Evolutionary conservation across 2,797 vertebrate species (phyloP).

Genomic region (Lacerta bilineata): DNA sequence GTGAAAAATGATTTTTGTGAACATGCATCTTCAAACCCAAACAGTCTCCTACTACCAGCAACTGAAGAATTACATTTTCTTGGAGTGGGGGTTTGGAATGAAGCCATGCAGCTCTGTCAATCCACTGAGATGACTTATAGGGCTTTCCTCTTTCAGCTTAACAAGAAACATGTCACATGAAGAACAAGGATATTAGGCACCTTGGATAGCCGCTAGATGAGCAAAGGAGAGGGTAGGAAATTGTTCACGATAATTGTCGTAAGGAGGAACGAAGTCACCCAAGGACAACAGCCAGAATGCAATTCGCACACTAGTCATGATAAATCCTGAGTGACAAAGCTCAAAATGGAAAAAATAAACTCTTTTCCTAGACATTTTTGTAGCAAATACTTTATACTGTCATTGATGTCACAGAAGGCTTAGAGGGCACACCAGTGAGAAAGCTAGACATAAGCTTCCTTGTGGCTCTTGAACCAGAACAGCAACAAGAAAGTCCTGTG

Average conservation of each 20-base stretch:
- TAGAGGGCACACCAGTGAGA: background rate
- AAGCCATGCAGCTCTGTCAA: background rate
- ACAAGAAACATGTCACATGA: background rate
- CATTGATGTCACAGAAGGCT: background rate
- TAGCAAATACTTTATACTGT: background rate
- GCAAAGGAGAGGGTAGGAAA: background rate
- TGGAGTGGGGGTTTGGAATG: constrained; percentile 12
- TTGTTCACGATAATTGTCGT: background rate
- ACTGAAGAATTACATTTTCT: constrained; percentile 48
- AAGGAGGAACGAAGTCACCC: background rate
- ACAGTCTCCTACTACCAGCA: constrained; percentile 21
- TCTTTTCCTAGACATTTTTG: background rate
- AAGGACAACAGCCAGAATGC: background rate
- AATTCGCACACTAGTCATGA: background rate
- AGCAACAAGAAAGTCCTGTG: background rate
- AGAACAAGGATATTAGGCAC: background rate
- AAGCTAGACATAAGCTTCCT: background rate
- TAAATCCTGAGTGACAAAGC: background rate
- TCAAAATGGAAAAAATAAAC: constrained; percentile 15
- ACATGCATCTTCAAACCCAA: constrained; percentile 51
- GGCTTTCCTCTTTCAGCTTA: background rate
- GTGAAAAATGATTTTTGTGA: constrained; percentile 64
- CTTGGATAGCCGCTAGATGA: background rate
- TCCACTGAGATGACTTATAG: constrained; percentile 4
- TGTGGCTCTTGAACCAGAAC: background rate